Conservation (phyloP, 2,888 invertebrate genomes). For the Drosophila pseudotakahashii region DNA sequence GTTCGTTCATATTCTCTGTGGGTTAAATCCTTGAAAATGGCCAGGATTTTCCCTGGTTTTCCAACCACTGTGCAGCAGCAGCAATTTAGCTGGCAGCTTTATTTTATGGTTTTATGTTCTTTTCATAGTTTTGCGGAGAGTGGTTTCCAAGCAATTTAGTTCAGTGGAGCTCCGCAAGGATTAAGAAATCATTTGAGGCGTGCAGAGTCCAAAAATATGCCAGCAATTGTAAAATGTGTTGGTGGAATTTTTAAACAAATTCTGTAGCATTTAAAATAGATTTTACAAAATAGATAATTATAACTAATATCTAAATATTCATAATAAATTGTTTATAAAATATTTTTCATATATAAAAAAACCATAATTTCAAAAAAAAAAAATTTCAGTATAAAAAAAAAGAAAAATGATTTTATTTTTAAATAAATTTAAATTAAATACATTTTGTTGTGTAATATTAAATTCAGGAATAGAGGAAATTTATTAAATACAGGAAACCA, state of each 20-base stretch:
- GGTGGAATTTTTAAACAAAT: neutral
- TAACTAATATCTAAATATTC: no score
- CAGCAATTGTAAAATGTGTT: constrained; percentile 10
- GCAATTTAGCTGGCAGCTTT: constrained; percentile 1
- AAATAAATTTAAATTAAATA: no score
- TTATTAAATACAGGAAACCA: no score
- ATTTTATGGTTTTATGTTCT: constrained; percentile 27
- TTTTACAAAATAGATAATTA: no score
- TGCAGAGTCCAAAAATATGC: neutral
- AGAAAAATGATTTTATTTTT: no score
- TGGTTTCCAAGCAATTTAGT: constrained; percentile 37
- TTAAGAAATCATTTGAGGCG: constrained; percentile 29
- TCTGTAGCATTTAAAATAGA: neutral
- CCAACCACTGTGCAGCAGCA: constrained; percentile 21
- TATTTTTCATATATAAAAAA: no score
- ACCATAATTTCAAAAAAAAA: no score
- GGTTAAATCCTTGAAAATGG: neutral
- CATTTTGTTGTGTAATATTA: no score
- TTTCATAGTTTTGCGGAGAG: constrained; percentile 8
- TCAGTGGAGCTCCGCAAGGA: constrained; percentile 18
- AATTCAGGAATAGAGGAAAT: no score
- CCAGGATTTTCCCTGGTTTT: neutral
- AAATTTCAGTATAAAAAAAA: no score
- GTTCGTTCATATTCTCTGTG: neutral
- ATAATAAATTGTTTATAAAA: no score